A percentile compares a stretch with the other conserved stretches of the same genome.
Conservation (phyloP, 2,113 vertebrate species). For the Lycocorax pyrrhopterus region DNA sequence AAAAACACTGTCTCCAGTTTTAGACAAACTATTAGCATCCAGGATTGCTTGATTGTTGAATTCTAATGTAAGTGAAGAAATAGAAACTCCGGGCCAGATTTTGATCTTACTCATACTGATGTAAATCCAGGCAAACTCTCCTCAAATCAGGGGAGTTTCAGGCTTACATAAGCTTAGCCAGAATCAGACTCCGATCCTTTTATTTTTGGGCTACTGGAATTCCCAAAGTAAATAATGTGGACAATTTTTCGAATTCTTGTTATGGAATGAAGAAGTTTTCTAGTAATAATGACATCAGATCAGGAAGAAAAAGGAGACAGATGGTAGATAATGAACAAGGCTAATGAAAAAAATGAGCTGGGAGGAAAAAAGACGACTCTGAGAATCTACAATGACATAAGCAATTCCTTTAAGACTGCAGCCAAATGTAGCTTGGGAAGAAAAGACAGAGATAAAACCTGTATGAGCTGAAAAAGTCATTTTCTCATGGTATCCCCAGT, state of each 20-base stretch:
- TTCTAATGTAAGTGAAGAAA: not conserved
- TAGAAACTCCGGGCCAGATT: not conserved
- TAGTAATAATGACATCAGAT: not conserved
- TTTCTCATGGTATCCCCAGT: not conserved
- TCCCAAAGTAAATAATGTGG: conserved; percentile 4
- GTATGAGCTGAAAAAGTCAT: not conserved
- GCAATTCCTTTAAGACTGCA: not conserved
- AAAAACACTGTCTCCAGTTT: not conserved
- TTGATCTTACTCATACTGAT: not conserved
- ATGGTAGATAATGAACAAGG: not conserved
- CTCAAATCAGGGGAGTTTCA: not conserved
- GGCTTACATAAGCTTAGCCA: not conserved
- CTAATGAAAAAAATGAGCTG: conserved; percentile 9
- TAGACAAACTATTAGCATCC: not conserved
- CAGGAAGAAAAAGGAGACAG: not conserved
- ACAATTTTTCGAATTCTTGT: conserved; percentile 21
- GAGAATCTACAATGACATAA: not conserved
- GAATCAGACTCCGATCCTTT: conserved; percentile 1
- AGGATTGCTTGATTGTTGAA: not conserved
- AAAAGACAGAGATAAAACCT: not conserved
- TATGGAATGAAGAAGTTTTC: not conserved
- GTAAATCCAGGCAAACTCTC: conserved; percentile 14
- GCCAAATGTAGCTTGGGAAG: not conserved
- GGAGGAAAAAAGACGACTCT: not conserved
- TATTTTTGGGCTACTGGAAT: conserved; percentile 16